A percentile compares a stretch with the other conserved stretches of the same genome.
Conservation (phyloP, 2,113 vertebrate genomes). For the Collichthys lucidus region DNA sequence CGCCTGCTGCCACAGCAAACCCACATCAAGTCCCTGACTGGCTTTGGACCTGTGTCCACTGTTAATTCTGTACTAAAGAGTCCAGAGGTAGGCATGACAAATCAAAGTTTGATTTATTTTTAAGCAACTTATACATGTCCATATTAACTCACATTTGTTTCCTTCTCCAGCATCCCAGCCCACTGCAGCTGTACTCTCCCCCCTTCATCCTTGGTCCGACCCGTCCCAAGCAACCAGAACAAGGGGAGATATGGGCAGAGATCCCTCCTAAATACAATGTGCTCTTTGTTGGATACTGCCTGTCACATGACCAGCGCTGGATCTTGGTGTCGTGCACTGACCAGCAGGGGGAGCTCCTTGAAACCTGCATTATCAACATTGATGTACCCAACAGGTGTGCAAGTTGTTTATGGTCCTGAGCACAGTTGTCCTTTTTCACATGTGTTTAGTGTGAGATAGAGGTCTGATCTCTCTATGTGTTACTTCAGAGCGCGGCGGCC, state of each 20-base stretch:
- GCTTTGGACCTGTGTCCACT: constrained; percentile 94
- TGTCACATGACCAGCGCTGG: constrained; percentile 98
- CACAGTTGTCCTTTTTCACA: not conserved
- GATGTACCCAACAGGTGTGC: constrained; percentile 94
- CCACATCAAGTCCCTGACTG: constrained; percentile 96
- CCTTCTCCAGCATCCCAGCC: constrained; percentile 88
- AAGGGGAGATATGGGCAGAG: constrained; percentile 92
- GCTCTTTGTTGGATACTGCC: constrained; percentile 95
- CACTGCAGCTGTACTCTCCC: constrained; percentile 92
- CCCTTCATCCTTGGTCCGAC: constrained; percentile 93
- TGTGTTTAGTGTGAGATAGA: not conserved
- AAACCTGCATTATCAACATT: constrained; percentile 95
- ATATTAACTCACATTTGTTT: not conserved
- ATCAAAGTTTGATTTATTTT: not conserved
- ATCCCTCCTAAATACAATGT: constrained; percentile 93
- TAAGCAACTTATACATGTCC: not conserved
- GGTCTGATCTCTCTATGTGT: too few relatives aligned
- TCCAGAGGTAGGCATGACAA: constrained; percentile 84
- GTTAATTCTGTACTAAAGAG: constrained; percentile 90
- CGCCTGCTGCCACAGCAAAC: constrained; percentile 92
- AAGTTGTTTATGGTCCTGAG: not conserved
- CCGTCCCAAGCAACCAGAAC: constrained; percentile 92
- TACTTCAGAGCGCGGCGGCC: constrained; percentile 88
- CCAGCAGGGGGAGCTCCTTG: constrained; percentile 94
- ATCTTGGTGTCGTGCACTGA: constrained; percentile 97